Evolutionary conservation across 1,140 invertebrate genomes (phyloP).

Genomic region (Drosophila littoralis): DNA sequence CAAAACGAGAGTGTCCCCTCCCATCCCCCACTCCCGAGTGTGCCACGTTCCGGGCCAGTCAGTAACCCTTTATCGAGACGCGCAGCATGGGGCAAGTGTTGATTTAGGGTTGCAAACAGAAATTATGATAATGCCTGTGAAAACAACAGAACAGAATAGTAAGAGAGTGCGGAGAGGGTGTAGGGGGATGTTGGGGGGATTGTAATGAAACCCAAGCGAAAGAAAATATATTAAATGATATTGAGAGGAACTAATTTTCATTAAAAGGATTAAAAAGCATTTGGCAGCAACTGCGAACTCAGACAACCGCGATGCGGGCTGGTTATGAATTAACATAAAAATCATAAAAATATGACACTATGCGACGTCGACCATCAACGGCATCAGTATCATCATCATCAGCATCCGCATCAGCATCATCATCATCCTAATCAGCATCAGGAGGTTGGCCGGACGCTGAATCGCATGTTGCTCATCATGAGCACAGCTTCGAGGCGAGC

Average conservation of each 20-base stretch:
- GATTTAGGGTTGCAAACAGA: conserved; percentile 84
- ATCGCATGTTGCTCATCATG: conserved; percentile 71
- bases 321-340: conserved; percentile 83
- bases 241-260: conserved; percentile 84
- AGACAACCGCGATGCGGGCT: conserved; percentile 54
- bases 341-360: conserved; percentile 83
- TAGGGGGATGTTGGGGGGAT: background rate
- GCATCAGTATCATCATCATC: conserved; percentile 31
- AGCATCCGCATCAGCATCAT: conserved; percentile 29
- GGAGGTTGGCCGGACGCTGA: conserved; percentile 6
- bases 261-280: conserved; percentile 84
- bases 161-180: conserved; percentile 2
- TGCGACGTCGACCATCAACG: conserved; percentile 38
- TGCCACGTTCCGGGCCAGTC: conserved; percentile 12
- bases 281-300: conserved; percentile 42
- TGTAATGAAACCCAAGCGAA: conserved; percentile 64
- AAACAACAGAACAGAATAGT: conserved; percentile 57
- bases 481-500: conserved; percentile 25
- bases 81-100: conserved; percentile 61
- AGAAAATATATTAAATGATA: conserved; percentile 84
- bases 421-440: background rate
- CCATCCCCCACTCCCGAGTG: conserved; percentile 29
- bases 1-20: background rate
- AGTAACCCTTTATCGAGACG: conserved; percentile 75
- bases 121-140: conserved; percentile 84